These are phyloP conservation scores for Momotus momota DNA, from an alignment of 2,797 vertebrate genomes.

Conservation along the genomic window DNA sequence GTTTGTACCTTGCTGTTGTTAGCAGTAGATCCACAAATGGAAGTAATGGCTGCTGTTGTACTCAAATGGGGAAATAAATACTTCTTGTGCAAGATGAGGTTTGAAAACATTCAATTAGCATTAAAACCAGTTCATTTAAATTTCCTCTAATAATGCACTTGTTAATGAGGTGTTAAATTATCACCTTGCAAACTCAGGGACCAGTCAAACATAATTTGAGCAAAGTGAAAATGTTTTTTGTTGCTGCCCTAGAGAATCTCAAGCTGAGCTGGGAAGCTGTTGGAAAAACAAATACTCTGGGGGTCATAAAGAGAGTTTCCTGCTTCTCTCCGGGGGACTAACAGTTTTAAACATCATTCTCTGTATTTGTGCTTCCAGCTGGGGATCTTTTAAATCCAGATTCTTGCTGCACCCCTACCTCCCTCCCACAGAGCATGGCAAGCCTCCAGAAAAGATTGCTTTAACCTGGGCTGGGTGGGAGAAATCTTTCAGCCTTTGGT, in stretches of 20 bases:
- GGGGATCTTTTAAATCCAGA: constrained; percentile 55
- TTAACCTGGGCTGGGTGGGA: constrained; percentile 21
- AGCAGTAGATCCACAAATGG: background rate
- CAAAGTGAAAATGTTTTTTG: constrained; percentile 54
- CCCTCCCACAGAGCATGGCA: constrained; percentile 18
- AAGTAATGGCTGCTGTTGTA: background rate
- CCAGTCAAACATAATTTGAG: constrained; percentile 73
- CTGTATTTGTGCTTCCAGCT: constrained; percentile 61
- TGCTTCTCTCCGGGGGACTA: constrained; percentile 55
- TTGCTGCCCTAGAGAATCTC: constrained; percentile 54
- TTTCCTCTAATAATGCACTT: constrained; percentile 71
- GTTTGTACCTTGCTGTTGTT: background rate
- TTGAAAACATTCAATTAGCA: constrained; percentile 67
- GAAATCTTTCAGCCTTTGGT: background rate
- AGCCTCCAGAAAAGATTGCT: constrained; percentile 36
- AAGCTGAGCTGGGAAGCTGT: constrained; percentile 59
- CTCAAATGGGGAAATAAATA: background rate
- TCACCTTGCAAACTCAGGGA: constrained; percentile 65
- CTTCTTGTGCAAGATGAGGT: background rate
- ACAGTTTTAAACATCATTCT: constrained; percentile 65
- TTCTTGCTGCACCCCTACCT: constrained; percentile 13
- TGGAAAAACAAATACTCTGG: constrained; percentile 71
- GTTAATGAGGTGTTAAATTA: constrained; percentile 78
- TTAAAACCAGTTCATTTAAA: constrained; percentile 68
- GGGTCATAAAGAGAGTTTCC: constrained; percentile 67